A percentile compares a stretch with the other conserved stretches of the same genome.
These are phyloP conservation scores for Platyscapa corneri DNA, from an alignment of 1,140 invertebrate species.

Conservation along the genomic window DNA sequence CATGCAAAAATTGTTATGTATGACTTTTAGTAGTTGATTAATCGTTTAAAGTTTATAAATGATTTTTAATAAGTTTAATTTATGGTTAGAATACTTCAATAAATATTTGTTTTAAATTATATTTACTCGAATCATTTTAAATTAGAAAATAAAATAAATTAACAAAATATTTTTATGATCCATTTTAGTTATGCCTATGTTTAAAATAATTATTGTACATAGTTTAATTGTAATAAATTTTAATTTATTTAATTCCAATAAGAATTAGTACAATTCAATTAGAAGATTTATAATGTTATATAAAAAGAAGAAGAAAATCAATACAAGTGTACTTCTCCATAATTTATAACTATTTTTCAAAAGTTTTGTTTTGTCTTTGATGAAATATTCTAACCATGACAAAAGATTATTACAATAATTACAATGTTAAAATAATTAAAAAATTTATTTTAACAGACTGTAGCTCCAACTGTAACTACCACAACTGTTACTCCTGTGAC, in stretches of 20 bases:
- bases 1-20: constrained; percentile 29
- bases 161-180: too few relatives aligned
- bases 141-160: not conserved
- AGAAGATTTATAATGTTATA: not conserved
- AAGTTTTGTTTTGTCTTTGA: not conserved
- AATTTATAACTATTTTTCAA: not conserved
- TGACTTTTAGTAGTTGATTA: constrained; percentile 34
- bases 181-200: too few relatives aligned
- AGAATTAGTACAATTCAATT: not conserved
- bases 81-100: constrained; percentile 23
- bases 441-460: constrained; percentile 62
- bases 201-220: too few relatives aligned
- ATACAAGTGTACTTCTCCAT: not conserved
- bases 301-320: not conserved
- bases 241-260: not conserved
- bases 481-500: constrained; percentile 58
- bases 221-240: not conserved
- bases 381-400: constrained; percentile 39
- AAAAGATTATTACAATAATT: constrained; percentile 2
- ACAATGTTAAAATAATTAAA: constrained; percentile 22
- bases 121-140: not conserved
- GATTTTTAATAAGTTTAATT: not conserved
- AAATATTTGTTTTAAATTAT: not conserved
- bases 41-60: constrained; percentile 21
- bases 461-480: constrained; percentile 63